phyloP scores from a whole-genome alignment of 2,113 vertebrate species.

The Platysteira castanea region DNA sequence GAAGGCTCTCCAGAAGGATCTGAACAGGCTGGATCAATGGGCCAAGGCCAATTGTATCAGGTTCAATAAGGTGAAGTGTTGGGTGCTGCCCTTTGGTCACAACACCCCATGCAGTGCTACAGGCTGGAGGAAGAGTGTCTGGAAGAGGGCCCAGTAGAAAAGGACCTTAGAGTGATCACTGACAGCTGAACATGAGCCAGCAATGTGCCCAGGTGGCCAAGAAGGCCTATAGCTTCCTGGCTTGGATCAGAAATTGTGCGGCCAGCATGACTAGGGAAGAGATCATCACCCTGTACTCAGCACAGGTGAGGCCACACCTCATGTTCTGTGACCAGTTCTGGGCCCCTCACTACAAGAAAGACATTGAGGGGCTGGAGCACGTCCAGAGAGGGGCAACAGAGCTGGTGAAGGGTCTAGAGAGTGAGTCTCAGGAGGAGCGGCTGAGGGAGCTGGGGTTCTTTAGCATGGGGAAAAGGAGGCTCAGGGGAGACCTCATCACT shows the following conservation, averaged over 20 bases:
- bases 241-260: not conserved
- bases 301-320: not conserved
- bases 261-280: not conserved
- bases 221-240: not conserved
- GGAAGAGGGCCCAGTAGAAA: not conserved
- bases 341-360: too few relatives aligned
- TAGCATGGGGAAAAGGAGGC: not conserved
- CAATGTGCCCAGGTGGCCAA: not conserved
- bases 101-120: not conserved
- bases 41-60: not conserved
- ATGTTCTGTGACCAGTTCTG: not conserved
- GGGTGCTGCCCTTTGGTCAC: not conserved
- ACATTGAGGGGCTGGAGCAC: not conserved
- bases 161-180: not conserved
- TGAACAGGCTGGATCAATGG: not conserved
- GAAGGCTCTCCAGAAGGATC: not conserved
- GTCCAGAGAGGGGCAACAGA: not conserved
- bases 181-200: not conserved
- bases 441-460: not conserved
- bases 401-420: not conserved
- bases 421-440: fast-evolving
- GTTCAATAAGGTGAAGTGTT: not conserved
- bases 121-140: not conserved
- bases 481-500: not conserved
- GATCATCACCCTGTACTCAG: not conserved